Percentiles rank a stretch among this genome's conserved stretches.
phyloP scores from a whole-genome alignment of 2,797 vertebrate species.

The Astyanax mexicanus region DNA sequence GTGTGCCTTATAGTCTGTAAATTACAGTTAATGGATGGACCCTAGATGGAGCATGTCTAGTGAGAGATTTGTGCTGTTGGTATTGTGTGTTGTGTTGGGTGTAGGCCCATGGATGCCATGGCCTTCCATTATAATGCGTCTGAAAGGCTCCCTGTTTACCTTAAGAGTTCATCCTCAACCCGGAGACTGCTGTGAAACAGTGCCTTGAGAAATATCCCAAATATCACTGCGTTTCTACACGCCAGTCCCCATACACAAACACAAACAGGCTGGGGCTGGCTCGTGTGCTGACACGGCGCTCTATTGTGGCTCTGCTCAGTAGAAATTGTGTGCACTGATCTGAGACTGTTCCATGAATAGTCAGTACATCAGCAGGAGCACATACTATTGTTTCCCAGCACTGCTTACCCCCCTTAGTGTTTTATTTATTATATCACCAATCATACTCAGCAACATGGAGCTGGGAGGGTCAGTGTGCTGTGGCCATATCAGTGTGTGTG shows the following conservation, averaged over 20 bases:
- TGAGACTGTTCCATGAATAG: constrained; percentile 55
- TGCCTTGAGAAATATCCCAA: constrained; percentile 45
- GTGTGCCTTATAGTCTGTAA: too few species aligned
- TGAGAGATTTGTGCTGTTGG: not conserved
- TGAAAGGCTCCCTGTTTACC: constrained; percentile 55
- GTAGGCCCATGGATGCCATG: constrained; percentile 64
- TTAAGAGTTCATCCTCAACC: constrained; percentile 44
- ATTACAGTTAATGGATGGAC: too few species aligned
- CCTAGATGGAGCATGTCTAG: not conserved
- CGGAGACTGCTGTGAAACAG: constrained; percentile 29
- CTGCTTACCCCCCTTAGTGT: constrained; percentile 47
- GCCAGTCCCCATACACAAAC: constrained; percentile 25
- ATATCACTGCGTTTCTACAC: constrained; percentile 50
- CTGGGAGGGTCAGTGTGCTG: constrained; percentile 52
- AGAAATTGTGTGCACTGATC: constrained; percentile 60
- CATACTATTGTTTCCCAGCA: constrained; percentile 49
- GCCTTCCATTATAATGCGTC: constrained; percentile 68
- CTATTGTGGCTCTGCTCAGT: constrained; percentile 39
- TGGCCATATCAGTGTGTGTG: constrained; percentile 31
- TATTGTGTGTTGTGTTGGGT: not conserved
- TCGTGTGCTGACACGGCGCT: constrained; percentile 41
- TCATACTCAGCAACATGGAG: constrained; percentile 50
- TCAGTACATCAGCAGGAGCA: constrained; percentile 49
- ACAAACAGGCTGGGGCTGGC: constrained; percentile 10
- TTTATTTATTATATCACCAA: constrained; percentile 64